Evolutionary conservation across 2,113 vertebrate species (phyloP).

Genomic region (Podocnemis expansa): DNA sequence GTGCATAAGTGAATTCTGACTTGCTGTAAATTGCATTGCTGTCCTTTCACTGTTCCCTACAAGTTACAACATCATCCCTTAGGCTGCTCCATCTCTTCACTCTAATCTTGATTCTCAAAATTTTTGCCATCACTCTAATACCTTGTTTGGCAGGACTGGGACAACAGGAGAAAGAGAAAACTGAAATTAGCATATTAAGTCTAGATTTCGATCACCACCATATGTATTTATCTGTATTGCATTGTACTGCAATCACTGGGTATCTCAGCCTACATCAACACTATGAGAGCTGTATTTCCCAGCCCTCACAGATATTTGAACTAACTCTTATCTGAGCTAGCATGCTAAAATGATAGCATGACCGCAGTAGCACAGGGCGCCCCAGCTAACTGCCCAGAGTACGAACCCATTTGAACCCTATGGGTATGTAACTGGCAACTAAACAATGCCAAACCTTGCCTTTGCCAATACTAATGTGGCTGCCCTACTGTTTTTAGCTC

Average conservation of each 20-base stretch:
- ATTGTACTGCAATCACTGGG: neutral
- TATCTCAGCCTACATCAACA: neutral
- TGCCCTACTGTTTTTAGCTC: no score
- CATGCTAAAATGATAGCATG: neutral
- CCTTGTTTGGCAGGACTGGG: neutral
- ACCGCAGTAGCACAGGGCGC: neutral
- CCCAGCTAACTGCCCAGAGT: neutral
- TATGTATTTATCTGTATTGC: neutral
- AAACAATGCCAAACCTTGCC: neutral
- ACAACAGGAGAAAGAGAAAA: neutral
- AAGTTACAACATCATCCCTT: neutral
- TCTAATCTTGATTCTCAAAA: neutral
- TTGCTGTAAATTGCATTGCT: neutral
- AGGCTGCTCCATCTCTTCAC: neutral
- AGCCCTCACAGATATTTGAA: neutral
- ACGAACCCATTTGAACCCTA: neutral
- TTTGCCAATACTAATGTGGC: no score
- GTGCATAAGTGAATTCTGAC: neutral
- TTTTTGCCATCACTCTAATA: neutral
- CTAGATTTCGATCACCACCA: neutral
- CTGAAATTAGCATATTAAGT: neutral
- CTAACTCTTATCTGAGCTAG: neutral
- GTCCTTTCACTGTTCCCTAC: neutral
- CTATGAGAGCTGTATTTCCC: neutral
- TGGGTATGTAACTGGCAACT: neutral